A percentile compares a stretch with the other conserved stretches of the same genome.
Evolutionary conservation across 2,797 vertebrate genomes (phyloP).

Genomic region (Staurois parvus): DNA sequence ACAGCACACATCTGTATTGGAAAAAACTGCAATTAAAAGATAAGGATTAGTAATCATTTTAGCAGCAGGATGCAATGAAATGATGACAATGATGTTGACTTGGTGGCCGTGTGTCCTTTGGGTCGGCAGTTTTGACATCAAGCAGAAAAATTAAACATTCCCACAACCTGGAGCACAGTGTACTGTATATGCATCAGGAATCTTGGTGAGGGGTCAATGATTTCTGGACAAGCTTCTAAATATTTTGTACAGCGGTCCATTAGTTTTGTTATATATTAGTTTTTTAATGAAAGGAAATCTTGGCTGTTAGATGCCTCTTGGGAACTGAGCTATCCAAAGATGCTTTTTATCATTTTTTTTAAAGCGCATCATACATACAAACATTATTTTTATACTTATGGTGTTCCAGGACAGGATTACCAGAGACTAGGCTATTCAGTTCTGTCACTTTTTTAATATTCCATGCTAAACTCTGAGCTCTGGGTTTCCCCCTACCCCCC

Average conservation of each 20-base stretch:
- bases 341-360: constrained; percentile 10
- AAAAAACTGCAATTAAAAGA: too few relatives aligned
- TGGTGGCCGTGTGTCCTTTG: too few relatives aligned
- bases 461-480: too few relatives aligned
- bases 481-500: too few relatives aligned
- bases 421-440: not conserved
- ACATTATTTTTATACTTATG: not conserved
- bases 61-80: too few relatives aligned
- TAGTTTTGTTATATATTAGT: constrained; percentile 3
- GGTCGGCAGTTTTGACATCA: not conserved
- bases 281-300: constrained; percentile 5
- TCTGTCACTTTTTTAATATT: not conserved
- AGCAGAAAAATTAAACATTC: not conserved
- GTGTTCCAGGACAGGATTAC: not conserved
- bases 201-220: not conserved
- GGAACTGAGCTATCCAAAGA: not conserved
- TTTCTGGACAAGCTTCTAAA: not conserved
- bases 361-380: constrained; percentile 32
- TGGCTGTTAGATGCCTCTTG: constrained; percentile 10
- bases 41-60: too few relatives aligned
- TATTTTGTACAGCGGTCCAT: not conserved
- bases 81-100: too few relatives aligned
- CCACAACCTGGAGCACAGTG: not conserved
- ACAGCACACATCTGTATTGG: too few relatives aligned
- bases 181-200: not conserved